These are phyloP conservation scores for Plebejus argus DNA, from an alignment of 2,888 invertebrate species.

Conservation along the genomic window DNA sequence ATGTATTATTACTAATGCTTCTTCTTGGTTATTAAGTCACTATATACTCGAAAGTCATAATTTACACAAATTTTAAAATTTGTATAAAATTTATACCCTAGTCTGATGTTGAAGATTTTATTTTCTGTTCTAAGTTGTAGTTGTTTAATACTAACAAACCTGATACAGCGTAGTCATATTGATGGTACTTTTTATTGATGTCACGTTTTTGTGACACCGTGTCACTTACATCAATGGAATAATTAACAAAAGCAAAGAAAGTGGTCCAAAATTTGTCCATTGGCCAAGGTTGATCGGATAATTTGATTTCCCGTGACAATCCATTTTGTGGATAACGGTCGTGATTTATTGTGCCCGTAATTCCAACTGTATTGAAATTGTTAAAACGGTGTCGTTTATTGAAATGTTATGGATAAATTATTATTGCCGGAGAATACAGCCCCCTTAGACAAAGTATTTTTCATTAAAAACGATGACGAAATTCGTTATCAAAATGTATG, in stretches of 20 bases:
- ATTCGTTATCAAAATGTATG: too few relatives aligned
- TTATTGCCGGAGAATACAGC: background rate
- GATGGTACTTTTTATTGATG: background rate
- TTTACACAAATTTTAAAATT: background rate
- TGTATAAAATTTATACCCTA: too few relatives aligned
- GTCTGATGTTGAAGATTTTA: too few relatives aligned
- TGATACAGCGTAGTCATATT: background rate
- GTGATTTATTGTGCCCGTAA: conserved; percentile 38
- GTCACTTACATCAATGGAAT: conserved; percentile 41
- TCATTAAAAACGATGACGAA: too few relatives aligned
- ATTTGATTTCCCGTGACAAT: conserved; percentile 56
- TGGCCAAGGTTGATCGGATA: conserved; percentile 50
- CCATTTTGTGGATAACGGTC: conserved; percentile 46
- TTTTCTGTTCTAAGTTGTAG: too few relatives aligned
- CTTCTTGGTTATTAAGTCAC: too few relatives aligned
- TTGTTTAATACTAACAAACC: too few relatives aligned
- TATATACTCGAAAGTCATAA: too few relatives aligned
- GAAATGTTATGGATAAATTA: background rate
- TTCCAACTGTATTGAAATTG: conserved; percentile 36
- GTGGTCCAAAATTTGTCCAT: conserved; percentile 48
- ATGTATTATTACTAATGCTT: too few relatives aligned
- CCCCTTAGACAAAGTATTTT: too few relatives aligned
- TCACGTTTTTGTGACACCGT: conserved; percentile 5
- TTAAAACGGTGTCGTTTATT: conserved; percentile 30
- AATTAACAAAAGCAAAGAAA: conserved; percentile 54